Evolutionary conservation across 2,888 invertebrate genomes (phyloP).

Genomic region (Patella depressa): DNA sequence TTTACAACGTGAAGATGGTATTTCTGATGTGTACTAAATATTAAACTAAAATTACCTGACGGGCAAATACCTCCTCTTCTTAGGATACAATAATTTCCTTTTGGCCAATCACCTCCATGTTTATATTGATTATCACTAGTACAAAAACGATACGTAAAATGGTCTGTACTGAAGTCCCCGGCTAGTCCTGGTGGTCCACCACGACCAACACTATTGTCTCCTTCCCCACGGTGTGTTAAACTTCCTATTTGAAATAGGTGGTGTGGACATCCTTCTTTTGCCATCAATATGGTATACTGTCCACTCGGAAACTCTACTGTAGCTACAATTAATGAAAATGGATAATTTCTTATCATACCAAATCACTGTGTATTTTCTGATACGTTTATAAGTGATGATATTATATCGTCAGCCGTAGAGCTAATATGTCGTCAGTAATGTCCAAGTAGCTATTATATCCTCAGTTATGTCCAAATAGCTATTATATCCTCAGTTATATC

Average conservation of each 20-base stretch:
- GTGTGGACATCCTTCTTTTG: constrained; percentile 7
- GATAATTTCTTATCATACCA: no score
- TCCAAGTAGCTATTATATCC: no score
- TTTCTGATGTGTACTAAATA: no score
- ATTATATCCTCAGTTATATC: no score
- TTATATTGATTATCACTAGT: constrained; percentile 2
- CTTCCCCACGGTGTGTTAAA: not conserved
- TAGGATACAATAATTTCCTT: constrained; percentile 20
- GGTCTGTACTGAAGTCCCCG: not conserved
- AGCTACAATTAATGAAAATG: no score
- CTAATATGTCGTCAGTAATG: no score
- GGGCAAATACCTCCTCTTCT: constrained; percentile 18
- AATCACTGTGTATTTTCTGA: no score
- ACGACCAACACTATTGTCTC: not conserved
- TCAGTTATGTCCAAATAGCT: no score
- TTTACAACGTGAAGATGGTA: no score
- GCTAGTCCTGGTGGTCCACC: not conserved
- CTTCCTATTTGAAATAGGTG: not conserved
- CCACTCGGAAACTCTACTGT: not conserved
- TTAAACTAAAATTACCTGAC: not conserved
- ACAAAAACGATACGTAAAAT: constrained; percentile 11
- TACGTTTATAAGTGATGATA: no score
- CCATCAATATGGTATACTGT: not conserved
- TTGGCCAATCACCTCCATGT: not conserved
- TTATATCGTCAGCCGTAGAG: no score